Base-by-base conservation (phyloP, 2,113 vertebrate genomes). In the Melospiza georgiana region DNA sequence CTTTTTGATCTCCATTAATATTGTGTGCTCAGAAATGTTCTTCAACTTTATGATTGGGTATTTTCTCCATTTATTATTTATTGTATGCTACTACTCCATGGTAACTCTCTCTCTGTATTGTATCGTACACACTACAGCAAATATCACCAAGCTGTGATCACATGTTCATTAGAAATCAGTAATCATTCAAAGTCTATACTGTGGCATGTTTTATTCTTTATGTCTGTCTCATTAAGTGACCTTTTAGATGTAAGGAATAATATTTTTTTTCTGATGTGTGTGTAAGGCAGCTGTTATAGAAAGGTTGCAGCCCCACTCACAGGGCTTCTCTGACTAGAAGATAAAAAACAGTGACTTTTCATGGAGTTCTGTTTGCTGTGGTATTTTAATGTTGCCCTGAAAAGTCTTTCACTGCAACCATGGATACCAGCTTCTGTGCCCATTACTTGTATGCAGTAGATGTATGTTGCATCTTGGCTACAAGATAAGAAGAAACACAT, bases 1-100 rank as follows among this genome's bases (percentile, higher is more conserved):
- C 82, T 91, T 93, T 92, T 94, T 93, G 90, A 94, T 95, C 93
- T 93, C 93, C 85, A 88, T 95, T 97, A 96, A 95, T 96, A 90
- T 66, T 85, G 72, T 88, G 72, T 82, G 33, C 82, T 95, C 75
- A 71, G 76, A 96, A 84, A 41, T 90, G 84, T 90, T 95, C 84
- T 91, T 93, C 82, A 92, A 41, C 63, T 85, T 88, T 86, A 93
- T 86, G 75, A 86, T 31, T 88, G 67, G 59, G n/a, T 59, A 71
- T 94, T 92, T 93, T 87, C 24, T 94, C 35, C 37, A 44, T 72
- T 79, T 73, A 27, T 52, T 77, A 90, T 96, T 89, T 91, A 88
- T 63, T 74, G 30, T 57, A 19, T 71, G 24, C 7, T 61, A 30
- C 35, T 84, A 4, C 62, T 86, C 55, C 19, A 11, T 66, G 57